Evolutionary conservation across 2,888 invertebrate genomes (phyloP), one percentile per base, ranked within the genome.

Genomic region (Sphaerophoria taeniata): DNA sequence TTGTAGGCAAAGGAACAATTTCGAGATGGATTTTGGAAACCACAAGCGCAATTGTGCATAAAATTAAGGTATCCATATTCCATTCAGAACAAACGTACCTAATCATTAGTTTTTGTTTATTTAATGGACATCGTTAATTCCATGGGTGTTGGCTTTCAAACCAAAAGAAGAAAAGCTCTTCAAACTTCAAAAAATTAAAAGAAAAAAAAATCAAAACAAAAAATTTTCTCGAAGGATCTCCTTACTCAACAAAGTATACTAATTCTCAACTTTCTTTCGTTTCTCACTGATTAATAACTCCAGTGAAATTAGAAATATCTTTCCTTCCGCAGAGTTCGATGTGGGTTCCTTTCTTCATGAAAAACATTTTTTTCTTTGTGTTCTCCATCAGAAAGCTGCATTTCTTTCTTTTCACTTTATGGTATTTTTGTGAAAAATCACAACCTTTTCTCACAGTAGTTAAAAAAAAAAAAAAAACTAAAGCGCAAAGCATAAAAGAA

Each of bases 281-380:
- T 45, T 31, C 72, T 61, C 73, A 70, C 81, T 85, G 85, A 85
- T 85, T 85, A 85, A 85, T 85, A 80, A 85, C 85, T 85, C 24
- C 85, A 81, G 81, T 85, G 81, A 85, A 85, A 85, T 85, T 85
- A 85, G 85, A 85, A 85, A 85, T 85, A 85, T 85, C 85, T 69
- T 81, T 81, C 85, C 61, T 81, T 85, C 85, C 76, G 63, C 85
- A 81, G 56, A 81, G 81, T 81, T 81, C 76, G 56, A 85, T 81
- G 81, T 60, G 72, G 73, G 69, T 60, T 58, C 31, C 53, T 53
- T 24, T 53, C 3, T 12, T 61, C 56, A 12, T 56, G 43, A 14
- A 55, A 39, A 9, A 11, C 56, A 31, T 63, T 63, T 49, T 47
- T 78, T 63, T 56, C 36, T 63, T 51, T 65, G 4, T 24, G 61